Conservation (phyloP, 1,140 invertebrate genomes). For the Brachionus rubens region DNA sequence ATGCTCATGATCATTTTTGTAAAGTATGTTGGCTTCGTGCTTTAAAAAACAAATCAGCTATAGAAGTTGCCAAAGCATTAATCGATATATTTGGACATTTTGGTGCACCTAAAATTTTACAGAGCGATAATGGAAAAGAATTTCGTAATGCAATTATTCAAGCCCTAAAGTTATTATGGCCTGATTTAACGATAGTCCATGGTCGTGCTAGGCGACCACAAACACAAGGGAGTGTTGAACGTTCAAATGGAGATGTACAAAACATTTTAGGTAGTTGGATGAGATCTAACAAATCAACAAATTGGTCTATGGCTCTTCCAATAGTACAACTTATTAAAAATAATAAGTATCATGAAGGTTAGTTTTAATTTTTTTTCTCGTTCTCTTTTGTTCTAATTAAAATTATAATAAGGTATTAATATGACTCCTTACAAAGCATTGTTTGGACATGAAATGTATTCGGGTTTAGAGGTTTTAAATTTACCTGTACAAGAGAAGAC, state of each 20-base stretch:
- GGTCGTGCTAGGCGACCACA: background rate
- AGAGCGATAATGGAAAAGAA: background rate
- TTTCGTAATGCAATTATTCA: background rate
- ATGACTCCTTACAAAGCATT: background rate
- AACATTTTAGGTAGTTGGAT: slow-evolving; percentile 2
- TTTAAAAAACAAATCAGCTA: slow-evolving; percentile 28
- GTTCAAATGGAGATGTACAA: background rate
- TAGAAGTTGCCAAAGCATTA: slow-evolving; percentile 4
- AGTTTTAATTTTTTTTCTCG: too few relatives aligned
- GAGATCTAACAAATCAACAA: background rate
- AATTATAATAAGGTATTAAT: too few relatives aligned
- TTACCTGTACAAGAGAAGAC: background rate
- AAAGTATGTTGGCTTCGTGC: background rate
- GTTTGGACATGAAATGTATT: slow-evolving; percentile 2
- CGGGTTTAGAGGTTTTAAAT: background rate
- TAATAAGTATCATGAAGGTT: background rate
- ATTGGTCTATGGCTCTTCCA: too few relatives aligned
- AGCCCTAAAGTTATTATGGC: background rate
- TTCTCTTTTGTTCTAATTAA: too few relatives aligned
- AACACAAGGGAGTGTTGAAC: background rate
- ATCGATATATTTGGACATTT: slow-evolving; percentile 16
- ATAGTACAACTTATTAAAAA: too few relatives aligned
- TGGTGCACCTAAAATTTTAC: slow-evolving; percentile 35
- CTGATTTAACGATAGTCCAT: background rate
- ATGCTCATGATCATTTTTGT: slow-evolving; percentile 1